Conservation (phyloP, 2,113 vertebrate species). For the Neodon shergylaensis region DNA sequence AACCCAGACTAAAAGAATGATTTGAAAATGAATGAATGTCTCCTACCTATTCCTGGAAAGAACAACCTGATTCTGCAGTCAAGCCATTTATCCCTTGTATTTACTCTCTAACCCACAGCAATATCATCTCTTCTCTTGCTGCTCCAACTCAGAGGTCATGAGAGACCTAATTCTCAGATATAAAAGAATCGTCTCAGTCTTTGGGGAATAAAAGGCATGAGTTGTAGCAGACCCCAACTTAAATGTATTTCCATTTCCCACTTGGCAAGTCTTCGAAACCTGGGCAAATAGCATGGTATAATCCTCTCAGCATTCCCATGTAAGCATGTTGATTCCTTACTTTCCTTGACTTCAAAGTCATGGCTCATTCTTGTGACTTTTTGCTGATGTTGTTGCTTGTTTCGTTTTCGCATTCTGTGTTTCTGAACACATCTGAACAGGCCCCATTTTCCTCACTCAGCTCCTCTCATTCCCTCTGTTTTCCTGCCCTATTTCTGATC, state of each 20-base stretch:
- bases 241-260: neutral
- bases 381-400: neutral
- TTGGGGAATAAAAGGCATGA: neutral
- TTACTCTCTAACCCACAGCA: neutral
- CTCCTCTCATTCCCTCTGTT: neutral
- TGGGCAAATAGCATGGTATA: neutral
- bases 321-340: neutral
- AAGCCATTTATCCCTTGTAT: neutral
- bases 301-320: neutral
- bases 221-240: conserved; percentile 14
- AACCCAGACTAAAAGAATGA: too few species aligned
- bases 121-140: neutral
- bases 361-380: neutral
- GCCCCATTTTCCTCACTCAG: neutral
- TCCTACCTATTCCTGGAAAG: neutral
- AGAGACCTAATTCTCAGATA: neutral
- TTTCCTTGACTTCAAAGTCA: neutral
- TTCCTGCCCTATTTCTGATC: neutral
- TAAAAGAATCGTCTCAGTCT: neutral
- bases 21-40: neutral
- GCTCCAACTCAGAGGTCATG: neutral
- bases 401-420: neutral
- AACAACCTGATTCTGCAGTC: neutral
- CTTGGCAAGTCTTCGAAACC: neutral
- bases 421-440: neutral